These are phyloP conservation scores for Neosalanx taihuensis DNA, from an alignment of 2,797 vertebrate species.

Conservation along the genomic window DNA sequence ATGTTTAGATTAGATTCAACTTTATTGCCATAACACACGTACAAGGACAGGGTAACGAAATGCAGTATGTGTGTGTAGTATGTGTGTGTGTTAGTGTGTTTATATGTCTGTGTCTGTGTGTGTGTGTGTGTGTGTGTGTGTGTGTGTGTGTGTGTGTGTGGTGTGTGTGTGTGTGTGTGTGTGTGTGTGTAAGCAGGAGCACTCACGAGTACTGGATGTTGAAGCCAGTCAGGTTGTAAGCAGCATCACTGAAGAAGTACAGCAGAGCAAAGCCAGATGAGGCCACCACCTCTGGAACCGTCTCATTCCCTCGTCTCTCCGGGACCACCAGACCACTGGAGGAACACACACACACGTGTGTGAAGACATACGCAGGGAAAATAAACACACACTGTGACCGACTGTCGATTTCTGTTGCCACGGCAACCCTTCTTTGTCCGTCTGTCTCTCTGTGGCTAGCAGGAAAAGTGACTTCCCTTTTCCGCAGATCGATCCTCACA, in stretches of 20 bases:
- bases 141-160: neutral
- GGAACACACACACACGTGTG: too few relatives aligned
- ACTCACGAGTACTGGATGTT: conserved; percentile 99
- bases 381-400: neutral
- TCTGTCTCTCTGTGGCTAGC: neutral
- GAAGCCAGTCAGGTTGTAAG: conserved; percentile 97
- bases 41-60: too few relatives aligned
- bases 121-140: neutral
- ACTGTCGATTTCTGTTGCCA: neutral
- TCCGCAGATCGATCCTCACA: neutral
- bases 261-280: conserved; percentile 95
- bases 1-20: too few relatives aligned
- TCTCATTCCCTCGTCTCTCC: conserved; percentile 91
- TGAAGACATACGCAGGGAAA: neutral
- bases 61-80: too few relatives aligned
- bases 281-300: conserved; percentile 95
- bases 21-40: too few relatives aligned
- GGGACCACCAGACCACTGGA: conserved; percentile 93
- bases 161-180: neutral
- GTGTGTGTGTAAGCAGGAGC: neutral
- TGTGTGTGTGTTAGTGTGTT: too few relatives aligned
- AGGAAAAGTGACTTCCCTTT: neutral
- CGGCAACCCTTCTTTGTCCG: neutral
- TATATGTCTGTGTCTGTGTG: neutral
- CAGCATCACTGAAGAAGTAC: conserved; percentile 98